Conservation (phyloP, 2,888 invertebrate genomes). For the Acrobeloides nanus region DNA sequence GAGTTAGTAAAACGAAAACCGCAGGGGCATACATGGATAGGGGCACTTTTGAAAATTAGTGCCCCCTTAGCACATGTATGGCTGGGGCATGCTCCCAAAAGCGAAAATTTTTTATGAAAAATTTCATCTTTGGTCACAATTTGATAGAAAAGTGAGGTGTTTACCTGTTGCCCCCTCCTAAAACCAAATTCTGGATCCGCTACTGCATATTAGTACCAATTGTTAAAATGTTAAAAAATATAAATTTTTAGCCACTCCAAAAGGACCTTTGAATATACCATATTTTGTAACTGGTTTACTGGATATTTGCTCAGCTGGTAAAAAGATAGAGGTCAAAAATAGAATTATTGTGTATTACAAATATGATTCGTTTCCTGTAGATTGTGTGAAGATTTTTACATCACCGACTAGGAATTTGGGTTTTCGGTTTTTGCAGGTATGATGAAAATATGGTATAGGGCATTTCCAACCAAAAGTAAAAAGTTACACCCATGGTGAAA, state of each 20-base stretch:
- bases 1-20: no score
- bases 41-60: no score
- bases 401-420: constrained; percentile 65
- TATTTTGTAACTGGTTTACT: constrained; percentile 77
- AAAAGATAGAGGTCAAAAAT: constrained; percentile 78
- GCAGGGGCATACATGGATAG: no score
- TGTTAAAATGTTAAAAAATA: background rate
- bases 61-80: no score
- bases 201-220: background rate
- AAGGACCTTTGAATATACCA: constrained; percentile 36
- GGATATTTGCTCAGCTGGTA: constrained; percentile 89
- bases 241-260: constrained; percentile 19
- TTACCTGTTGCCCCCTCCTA: no score
- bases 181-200: no score
- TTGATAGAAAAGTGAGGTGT: no score
- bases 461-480: no score
- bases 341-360: constrained; percentile 76
- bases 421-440: constrained; percentile 62
- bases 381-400: constrained; percentile 92
- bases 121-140: background rate
- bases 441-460: background rate
- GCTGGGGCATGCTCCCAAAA: background rate
- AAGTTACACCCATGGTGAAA: no score
- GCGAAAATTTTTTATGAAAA: background rate
- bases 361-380: constrained; percentile 88